Evolutionary conservation across 2,888 invertebrate species (phyloP).

Genomic region (Sinotaia quadrata): DNA sequence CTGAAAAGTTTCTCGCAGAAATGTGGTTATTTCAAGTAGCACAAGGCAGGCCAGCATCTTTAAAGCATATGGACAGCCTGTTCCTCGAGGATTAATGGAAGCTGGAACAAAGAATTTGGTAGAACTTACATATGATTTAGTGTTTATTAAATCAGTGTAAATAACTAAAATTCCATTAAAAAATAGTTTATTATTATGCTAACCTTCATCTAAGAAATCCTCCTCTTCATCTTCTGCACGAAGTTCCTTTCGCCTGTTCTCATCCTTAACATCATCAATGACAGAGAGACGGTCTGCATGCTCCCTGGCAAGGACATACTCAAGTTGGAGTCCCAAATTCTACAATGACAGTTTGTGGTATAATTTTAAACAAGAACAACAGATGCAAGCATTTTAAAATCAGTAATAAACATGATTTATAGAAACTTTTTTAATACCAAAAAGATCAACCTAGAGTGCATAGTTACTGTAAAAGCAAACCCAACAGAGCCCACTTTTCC

Average conservation of each 20-base stretch:
- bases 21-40: conserved; percentile 96
- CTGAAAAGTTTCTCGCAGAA: conserved; percentile 96
- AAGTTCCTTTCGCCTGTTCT: conserved; percentile 71
- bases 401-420: background rate
- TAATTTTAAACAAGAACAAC: background rate
- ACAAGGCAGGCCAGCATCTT: conserved; percentile 94
- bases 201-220: conserved; percentile 90
- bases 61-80: conserved; percentile 79
- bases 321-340: conserved; percentile 85
- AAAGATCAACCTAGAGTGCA: no score
- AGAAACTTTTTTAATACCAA: background rate
- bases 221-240: conserved; percentile 80
- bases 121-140: background rate
- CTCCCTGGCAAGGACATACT: conserved; percentile 90
- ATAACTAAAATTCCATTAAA: no score
- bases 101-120: conserved; percentile 48
- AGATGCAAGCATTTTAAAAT: background rate
- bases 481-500: no score
- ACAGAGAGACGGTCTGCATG: conserved; percentile 67
- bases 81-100: conserved; percentile 68
- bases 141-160: background rate
- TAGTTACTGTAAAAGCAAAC: no score
- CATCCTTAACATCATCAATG: conserved; percentile 69
- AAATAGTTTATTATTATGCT: background rate
- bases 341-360: conserved; percentile 37